These are phyloP conservation scores for Drosophila nebulosa DNA, from an alignment of 1,140 invertebrate genomes.

Conservation along the genomic window DNA sequence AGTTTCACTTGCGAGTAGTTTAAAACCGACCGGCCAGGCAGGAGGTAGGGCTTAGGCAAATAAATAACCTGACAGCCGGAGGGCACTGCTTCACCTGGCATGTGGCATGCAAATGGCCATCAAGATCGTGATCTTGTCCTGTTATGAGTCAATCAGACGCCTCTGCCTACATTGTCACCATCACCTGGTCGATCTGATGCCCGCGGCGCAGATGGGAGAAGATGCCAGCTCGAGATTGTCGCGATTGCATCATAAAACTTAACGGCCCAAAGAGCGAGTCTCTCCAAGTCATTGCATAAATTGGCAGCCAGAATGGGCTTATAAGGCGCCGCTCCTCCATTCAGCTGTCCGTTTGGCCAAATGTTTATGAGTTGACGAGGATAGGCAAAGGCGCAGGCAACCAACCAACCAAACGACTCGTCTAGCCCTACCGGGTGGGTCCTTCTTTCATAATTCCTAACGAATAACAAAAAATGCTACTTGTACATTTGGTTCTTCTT, in stretches of 20 bases:
- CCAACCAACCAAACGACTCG: background rate
- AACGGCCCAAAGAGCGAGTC: slow-evolving; percentile 47
- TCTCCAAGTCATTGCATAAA: slow-evolving; percentile 64
- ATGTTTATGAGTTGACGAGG: slow-evolving; percentile 74
- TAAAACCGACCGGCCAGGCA: slow-evolving; percentile 11
- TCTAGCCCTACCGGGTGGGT: slow-evolving; percentile 51
- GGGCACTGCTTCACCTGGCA: slow-evolving; percentile 35
- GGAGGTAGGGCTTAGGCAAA: slow-evolving; percentile 52
- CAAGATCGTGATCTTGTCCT: slow-evolving; percentile 71
- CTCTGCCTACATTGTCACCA: slow-evolving; percentile 70
- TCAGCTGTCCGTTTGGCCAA: slow-evolving; percentile 64
- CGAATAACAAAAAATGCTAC: slow-evolving; percentile 34
- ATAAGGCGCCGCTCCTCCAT: slow-evolving; percentile 71
- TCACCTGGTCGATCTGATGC: slow-evolving; percentile 51
- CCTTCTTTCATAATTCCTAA: slow-evolving; percentile 62
- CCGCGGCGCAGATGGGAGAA: slow-evolving; percentile 61
- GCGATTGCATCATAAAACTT: slow-evolving; percentile 76
- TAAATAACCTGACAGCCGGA: slow-evolving; percentile 55
- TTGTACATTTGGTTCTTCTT: slow-evolving; percentile 28
- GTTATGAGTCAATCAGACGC: slow-evolving; percentile 76
- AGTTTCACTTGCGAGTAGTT: slow-evolving; percentile 48
- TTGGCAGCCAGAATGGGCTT: slow-evolving; percentile 52
- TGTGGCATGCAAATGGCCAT: slow-evolving; percentile 63
- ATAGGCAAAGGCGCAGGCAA: slow-evolving; percentile 15
- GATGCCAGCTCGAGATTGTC: slow-evolving; percentile 60